Conservation (phyloP, 2,797 vertebrate genomes). For the Trichosurus vulpecula region DNA sequence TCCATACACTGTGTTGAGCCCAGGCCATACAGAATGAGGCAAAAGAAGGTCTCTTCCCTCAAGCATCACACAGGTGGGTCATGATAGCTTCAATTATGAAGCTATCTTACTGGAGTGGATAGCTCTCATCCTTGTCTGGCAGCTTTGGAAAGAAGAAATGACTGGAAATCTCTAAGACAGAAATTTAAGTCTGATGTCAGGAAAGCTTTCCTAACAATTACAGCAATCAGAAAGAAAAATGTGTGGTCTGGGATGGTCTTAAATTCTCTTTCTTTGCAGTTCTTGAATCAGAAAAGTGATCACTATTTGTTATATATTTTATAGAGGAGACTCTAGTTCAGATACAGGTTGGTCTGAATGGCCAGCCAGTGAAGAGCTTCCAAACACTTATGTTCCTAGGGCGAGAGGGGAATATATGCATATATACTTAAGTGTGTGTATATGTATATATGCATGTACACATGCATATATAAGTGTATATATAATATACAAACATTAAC, state of each 20-base stretch:
- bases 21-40: not conserved
- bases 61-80: not conserved
- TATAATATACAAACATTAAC: too few relatives aligned
- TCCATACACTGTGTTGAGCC: not conserved
- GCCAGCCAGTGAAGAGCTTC: not conserved
- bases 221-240: not conserved
- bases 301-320: not conserved
- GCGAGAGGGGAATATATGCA: too few relatives aligned
- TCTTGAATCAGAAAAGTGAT: not conserved
- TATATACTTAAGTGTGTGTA: too few relatives aligned
- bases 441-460: too few relatives aligned
- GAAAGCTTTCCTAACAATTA: not conserved
- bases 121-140: not conserved
- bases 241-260: not conserved
- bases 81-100: not conserved
- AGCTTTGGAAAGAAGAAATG: not conserved
- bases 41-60: not conserved
- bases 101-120: not conserved
- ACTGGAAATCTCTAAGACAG: not conserved
- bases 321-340: not conserved
- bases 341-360: not conserved
- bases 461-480: too few relatives aligned
- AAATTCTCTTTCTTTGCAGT: not conserved
- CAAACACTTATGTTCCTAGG: not conserved
- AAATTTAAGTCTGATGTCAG: not conserved